Base-by-base conservation (phyloP, 1,140 invertebrate species). In the Psilanteris sp. region DNA sequence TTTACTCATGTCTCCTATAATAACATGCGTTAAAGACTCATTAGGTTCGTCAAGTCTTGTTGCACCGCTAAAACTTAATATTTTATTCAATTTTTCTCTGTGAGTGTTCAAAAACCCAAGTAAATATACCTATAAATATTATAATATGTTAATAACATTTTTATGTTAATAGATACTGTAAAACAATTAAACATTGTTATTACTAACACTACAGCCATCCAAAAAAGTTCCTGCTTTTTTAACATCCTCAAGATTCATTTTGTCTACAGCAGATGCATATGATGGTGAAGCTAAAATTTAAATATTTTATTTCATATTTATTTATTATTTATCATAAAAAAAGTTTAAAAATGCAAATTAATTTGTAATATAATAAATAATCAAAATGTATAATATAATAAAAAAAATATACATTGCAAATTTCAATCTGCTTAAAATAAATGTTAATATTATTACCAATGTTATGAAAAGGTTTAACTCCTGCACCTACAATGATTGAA, bases 41-140 rank as follows among this genome's bases (percentile, higher is more conserved):
- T 91, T 92, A 41, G 95, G 89, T 39, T 91, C 90, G 79, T 93
- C 93, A 66, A 95, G 93, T 66, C 95, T 90, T 6, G 93, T 94
- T 16, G 93, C 96, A 24, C 96, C 95, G 13, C 93, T 93, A 8
- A 91, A 90, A 75, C 96, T 96, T 2, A 97, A 88, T 10, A 96
- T 91, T 73, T 92, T 92, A 29, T 92, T 90, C 0, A 96, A 81
- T 83, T 96, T 96, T 71, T 96, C 95, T 13, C 92, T 88, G 55
- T 92, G 89, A 34, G 87, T 87, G 0, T 83, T 22, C 3, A 83
- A 85, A 79, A 95, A 94, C 29, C 94, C 94, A 78, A 89, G 88
- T 16, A 93, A 77, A 77, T 91, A 93, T 37, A 94, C 87, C 91
- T 92, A 64, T 20, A 81, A n/a, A n/a, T n/a, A n/a, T n/a, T n/a